Evolutionary conservation across 2,888 invertebrate genomes (phyloP), one percentile per base, ranked within the genome.

Genomic region (Operophtera brumata): DNA sequence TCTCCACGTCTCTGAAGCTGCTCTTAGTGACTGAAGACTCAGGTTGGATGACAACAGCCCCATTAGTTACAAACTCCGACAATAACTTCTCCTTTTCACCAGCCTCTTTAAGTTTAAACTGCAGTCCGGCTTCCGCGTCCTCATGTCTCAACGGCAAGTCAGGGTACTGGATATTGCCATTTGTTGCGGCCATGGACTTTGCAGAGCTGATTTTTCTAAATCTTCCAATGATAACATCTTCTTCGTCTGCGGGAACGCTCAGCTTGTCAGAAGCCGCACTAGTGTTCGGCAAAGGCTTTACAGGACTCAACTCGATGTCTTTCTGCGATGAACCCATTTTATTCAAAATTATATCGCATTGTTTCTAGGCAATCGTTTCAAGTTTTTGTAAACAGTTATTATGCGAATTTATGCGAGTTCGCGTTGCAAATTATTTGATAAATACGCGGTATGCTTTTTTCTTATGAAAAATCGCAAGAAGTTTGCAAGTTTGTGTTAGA

Each of bases 1-100:
- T 93, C 67, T 93, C 93, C 5, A 86, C 69, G 72, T 93, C 92
- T 40, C 93, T 89, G 70, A 93, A 92, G 74, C 93, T 93, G 70
- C 93, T 93, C 70, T 93, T 93, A 4, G 92, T 91, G 13, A 84
- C 67, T 0, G 81, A 78, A 1, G 79, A 77, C 52, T 66, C 76
- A 1, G 73, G 60, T n/a, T 72, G 73, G 13, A 76, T 61, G 7
- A 74, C 46, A 1, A 66, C 62, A 0, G 62, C 67, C 0, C 75
- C 78, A 55, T 80, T 82, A 1, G 67, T 72, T 14, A 67, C 64
- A 8, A 66, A 40, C 1, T 82, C 83, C 0, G 76, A 68, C 13
- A 84, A 54, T 25, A 86, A 64, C 43, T 79, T 82, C 12, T 89
- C 88, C 30, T 72, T 82, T 47, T 86, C 86, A 1, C 69, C 62